phyloP scores from a whole-genome alignment of 2,113 vertebrate species.

The Chaenocephalus aceratus region DNA sequence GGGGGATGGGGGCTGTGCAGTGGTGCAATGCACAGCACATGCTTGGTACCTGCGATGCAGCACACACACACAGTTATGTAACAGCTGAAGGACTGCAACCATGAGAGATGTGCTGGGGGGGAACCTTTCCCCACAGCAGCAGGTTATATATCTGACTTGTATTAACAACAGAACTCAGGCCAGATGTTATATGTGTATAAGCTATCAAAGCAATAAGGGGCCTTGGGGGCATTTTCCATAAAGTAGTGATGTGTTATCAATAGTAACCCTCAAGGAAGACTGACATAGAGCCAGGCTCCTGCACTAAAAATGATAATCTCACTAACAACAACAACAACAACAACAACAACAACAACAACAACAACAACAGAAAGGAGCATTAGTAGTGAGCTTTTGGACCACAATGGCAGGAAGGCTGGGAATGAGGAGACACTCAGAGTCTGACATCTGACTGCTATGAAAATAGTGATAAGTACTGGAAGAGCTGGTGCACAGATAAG shows the following conservation, averaged over 20 bases:
- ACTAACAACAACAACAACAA: not conserved
- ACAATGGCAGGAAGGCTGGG: constrained; percentile 71
- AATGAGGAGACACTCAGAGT: constrained; percentile 13
- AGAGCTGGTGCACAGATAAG: constrained; percentile 64
- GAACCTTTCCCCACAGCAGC: not conserved
- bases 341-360: not conserved
- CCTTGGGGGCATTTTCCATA: not conserved
- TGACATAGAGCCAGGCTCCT: constrained; percentile 33
- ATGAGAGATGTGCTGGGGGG: not conserved
- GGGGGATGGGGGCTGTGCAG: constrained; percentile 50
- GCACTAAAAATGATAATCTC: constrained; percentile 25
- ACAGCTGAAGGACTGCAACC: constrained; percentile 21
- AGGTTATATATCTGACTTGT: not conserved
- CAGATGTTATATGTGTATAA: not conserved
- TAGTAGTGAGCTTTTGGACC: not conserved
- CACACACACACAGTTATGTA: constrained; percentile 42
- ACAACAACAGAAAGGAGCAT: not conserved
- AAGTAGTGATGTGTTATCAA: not conserved
- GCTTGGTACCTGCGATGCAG: constrained; percentile 38
- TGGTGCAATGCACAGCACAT: constrained; percentile 60
- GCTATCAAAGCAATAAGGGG: not conserved
- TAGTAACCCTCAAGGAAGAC: not conserved
- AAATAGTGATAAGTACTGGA: constrained; percentile 37
- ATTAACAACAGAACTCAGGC: not conserved
- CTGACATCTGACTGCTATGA: constrained; percentile 19